Conservation (phyloP, 2,888 invertebrate genomes). For the Notodonta dromedarius region DNA sequence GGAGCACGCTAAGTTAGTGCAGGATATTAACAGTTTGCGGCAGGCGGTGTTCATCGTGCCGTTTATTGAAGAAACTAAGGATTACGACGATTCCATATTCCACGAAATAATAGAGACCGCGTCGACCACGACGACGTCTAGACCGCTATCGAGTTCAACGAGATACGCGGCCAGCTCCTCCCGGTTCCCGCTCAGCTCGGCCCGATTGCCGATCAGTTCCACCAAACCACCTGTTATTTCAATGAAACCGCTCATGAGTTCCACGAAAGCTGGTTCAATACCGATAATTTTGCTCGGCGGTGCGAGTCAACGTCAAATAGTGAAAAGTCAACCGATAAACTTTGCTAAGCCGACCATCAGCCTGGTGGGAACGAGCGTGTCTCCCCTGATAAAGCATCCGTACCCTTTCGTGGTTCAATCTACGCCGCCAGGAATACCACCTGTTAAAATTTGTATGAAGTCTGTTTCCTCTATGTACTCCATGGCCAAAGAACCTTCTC, state of each 20-base stretch:
- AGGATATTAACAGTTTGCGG: conserved; percentile 73
- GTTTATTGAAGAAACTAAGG: conserved; percentile 59
- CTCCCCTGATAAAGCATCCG: conserved; percentile 67
- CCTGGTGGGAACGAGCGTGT: conserved; percentile 67
- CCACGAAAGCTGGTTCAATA: conserved; percentile 52
- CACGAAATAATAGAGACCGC: conserved; percentile 72
- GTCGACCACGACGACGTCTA: conserved; percentile 42
- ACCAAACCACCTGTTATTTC: neutral
- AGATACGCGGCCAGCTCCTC: conserved; percentile 9
- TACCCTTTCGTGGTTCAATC: conserved; percentile 70
- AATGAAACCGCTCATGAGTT: conserved; percentile 26
- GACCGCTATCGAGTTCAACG: conserved; percentile 21
- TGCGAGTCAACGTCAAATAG: conserved; percentile 60
- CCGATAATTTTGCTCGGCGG: conserved; percentile 69
- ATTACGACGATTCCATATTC: conserved; percentile 75
- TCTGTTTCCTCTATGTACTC: conserved; percentile 48
- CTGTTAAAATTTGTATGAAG: conserved; percentile 69
- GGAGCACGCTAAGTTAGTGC: conserved; percentile 77
- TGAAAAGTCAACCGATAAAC: conserved; percentile 57
- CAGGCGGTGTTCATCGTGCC: conserved; percentile 69
- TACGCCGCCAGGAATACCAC: conserved; percentile 44
- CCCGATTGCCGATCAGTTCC: neutral
- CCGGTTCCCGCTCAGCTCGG: neutral
- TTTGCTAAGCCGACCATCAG: conserved; percentile 61
- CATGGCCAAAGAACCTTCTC: conserved; percentile 54